Conservation (phyloP, 2,113 vertebrate genomes). For the Emydocephalus ijimae region DNA sequence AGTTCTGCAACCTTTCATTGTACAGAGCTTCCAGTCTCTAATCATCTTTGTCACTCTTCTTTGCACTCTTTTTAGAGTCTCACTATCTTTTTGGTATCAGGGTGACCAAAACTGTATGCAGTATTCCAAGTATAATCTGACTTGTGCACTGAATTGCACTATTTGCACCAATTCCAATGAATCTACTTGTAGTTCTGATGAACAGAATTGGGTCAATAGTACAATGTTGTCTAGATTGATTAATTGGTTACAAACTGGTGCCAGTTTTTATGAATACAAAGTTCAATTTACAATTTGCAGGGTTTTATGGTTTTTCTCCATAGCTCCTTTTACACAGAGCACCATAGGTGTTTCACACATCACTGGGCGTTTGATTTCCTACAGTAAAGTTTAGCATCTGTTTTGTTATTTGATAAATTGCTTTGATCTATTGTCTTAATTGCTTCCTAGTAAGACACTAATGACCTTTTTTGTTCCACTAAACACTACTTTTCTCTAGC, state of each 20-base stretch:
- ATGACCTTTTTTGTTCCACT: slow-evolving; percentile 78
- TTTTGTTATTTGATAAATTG: slow-evolving; percentile 75
- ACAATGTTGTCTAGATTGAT: slow-evolving; percentile 9
- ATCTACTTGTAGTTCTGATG: slow-evolving; percentile 1
- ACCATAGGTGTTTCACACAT: slow-evolving; percentile 39
- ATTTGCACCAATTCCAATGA: not conserved
- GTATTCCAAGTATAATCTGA: not conserved
- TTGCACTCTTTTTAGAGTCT: not conserved
- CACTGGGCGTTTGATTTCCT: slow-evolving; percentile 62
- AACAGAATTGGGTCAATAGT: rapidly evolving
- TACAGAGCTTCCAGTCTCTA: not conserved
- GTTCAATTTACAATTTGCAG: not conserved
- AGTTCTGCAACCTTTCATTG: not conserved
- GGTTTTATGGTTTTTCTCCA: slow-evolving; percentile 2
- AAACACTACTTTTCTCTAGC: slow-evolving; percentile 72
- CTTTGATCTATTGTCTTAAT: slow-evolving; percentile 75
- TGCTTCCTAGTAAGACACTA: slow-evolving; percentile 77
- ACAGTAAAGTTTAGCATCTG: slow-evolving; percentile 72
- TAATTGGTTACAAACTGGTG: slow-evolving; percentile 34
- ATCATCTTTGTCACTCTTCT: not conserved
- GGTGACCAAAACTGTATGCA: not conserved
- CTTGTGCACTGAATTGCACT: not conserved
- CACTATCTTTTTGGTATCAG: not conserved
- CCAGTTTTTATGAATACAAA: not conserved
- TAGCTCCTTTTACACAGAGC: slow-evolving; percentile 35